Evolutionary conservation across 2,797 vertebrate species (phyloP), one percentile per base, ranked within the genome.

Genomic region (Moxostoma hubbsi): DNA sequence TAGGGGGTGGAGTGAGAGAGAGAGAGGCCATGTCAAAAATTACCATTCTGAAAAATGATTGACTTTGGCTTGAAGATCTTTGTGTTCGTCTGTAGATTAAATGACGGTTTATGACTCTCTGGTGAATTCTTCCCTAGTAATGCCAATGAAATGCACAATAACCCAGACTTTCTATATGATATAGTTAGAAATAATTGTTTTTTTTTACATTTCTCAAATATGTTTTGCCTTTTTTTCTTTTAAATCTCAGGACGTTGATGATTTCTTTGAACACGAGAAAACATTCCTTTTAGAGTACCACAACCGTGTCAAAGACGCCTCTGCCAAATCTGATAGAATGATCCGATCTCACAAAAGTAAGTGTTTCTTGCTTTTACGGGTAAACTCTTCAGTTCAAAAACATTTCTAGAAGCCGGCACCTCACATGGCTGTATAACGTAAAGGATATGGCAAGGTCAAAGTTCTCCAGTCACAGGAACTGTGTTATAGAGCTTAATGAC

Each of bases 241-340:
- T 75, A 11, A 86, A 75, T 84, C 54, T 82, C 87, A 99, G 98
- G 98, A 99, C 76, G 97, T 99, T 82, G 98, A 99, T 82, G 97
- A 99, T 88, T 99, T 99, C 92, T 99, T 99, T 83, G 98, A 99
- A 84, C 97, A 99, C 12, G 98, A 99, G 90, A 96, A 98, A 91
- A 99, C 97, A 46, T 99, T 99, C 87, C 96, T 99, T 89, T 92
- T 99, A 87, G 97, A 99, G 83, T 99, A 99, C 88, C 97, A 99
- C 93, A 98, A 97, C 89, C 87, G 97, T 86, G 97, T 99, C 65
- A 99, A 99, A 91, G 98, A 98, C 80, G 92, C 97, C 0, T 98
- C 97, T 74, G 92, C 95, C 88, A 99, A 99, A 87, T 98, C 96
- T 65, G 98, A 99, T 91, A 92, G 95, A 88, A 98, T 98, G 98